Evolutionary conservation across 2,888 invertebrate genomes (phyloP).

Genomic region (Geotrupes spiniger): DNA sequence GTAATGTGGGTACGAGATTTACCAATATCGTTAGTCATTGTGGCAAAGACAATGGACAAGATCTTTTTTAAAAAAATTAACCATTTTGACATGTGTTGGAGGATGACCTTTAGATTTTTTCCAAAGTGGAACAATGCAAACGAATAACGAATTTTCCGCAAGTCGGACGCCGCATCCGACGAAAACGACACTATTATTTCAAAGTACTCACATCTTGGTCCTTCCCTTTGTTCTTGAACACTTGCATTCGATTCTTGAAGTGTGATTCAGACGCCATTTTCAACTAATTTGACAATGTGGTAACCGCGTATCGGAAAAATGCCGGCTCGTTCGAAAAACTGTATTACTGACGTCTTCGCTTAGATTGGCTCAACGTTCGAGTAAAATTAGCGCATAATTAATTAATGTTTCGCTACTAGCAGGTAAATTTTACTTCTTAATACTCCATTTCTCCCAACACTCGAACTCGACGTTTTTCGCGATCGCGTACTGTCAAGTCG

Average conservation of each 20-base stretch:
- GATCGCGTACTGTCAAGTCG: neutral
- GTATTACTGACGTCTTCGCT: too few relatives aligned
- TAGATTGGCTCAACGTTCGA: too few relatives aligned
- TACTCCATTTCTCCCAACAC: neutral
- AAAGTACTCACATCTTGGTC: conserved; percentile 90
- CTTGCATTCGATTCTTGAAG: conserved; percentile 84
- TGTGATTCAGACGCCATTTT: conserved; percentile 76
- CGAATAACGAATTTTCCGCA: too few relatives aligned
- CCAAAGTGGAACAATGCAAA: neutral
- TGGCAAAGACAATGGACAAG: neutral
- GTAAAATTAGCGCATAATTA: conserved; percentile 1
- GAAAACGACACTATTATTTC: too few relatives aligned
- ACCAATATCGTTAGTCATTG: neutral
- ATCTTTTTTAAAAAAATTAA: conserved; percentile 10
- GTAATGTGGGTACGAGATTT: too few relatives aligned
- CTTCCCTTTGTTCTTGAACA: conserved; percentile 99
- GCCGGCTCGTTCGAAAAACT: conserved; percentile 21
- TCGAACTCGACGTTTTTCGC: neutral
- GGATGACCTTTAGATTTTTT: conserved; percentile 17
- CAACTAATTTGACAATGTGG: conserved; percentile 40
- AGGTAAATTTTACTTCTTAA: neutral
- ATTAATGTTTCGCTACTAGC: neutral
- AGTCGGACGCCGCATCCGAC: too few relatives aligned
- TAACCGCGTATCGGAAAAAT: conserved; percentile 26
- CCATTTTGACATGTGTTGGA: conserved; percentile 21